phyloP scores from a whole-genome alignment of 2,113 vertebrate species.

The Apus apus region DNA sequence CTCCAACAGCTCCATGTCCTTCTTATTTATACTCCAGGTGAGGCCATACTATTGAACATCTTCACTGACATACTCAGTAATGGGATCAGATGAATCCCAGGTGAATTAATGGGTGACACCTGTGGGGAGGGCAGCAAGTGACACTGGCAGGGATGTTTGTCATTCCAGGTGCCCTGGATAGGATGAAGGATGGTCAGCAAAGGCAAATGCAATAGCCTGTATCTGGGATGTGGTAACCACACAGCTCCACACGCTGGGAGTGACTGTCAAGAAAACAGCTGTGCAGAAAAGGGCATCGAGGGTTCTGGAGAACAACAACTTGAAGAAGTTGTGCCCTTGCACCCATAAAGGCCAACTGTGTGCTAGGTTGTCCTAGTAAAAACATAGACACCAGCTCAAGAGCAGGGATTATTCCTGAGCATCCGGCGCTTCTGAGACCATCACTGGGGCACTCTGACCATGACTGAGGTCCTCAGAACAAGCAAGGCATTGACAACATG shows the following conservation, averaged over 20 bases:
- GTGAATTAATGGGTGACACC: neutral
- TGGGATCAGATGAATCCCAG: neutral
- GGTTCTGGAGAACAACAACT: neutral
- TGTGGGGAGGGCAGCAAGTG: neutral
- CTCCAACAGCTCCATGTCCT: too few relatives aligned
- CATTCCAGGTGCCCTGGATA: neutral
- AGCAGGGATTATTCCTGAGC: neutral
- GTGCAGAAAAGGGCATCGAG: neutral
- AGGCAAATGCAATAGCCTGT: neutral
- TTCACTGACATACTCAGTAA: neutral
- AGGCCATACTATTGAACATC: neutral
- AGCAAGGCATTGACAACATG: neutral
- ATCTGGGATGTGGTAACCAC: neutral
- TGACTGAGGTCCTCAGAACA: neutral
- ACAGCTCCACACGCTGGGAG: neutral
- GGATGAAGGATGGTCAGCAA: neutral
- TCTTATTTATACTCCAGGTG: too few relatives aligned
- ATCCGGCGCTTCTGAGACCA: neutral
- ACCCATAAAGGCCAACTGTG: rapidly evolving
- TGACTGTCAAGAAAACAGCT: neutral
- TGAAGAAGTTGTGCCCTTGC: neutral
- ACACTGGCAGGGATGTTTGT: neutral
- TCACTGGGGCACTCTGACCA: neutral
- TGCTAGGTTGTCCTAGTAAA: neutral
- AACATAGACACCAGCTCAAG: neutral